A percentile compares a stretch with the other conserved stretches of the same genome.
phyloP scores from a whole-genome alignment of 2,797 vertebrate genomes.

The Tapirus indicus region DNA sequence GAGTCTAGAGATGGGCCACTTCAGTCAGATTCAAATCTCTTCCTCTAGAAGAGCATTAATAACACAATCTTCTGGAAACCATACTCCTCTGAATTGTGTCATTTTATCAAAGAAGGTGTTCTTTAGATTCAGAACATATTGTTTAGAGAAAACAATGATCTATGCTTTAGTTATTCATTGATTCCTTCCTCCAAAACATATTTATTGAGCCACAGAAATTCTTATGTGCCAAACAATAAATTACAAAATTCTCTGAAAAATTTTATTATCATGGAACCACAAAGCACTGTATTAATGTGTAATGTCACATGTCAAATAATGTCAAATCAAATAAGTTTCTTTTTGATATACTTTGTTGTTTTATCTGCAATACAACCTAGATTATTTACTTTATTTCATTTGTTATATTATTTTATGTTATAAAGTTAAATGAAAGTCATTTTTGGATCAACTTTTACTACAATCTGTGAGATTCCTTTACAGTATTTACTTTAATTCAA shows the following conservation, averaged over 20 bases:
- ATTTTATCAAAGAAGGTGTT: not conserved
- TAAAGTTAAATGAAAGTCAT: not conserved
- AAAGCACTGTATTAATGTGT: not conserved
- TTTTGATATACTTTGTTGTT: not conserved
- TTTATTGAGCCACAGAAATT: not conserved
- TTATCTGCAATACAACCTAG: not conserved
- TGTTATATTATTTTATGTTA: not conserved
- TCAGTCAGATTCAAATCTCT: not conserved
- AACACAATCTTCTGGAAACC: not conserved
- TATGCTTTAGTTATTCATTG: not conserved
- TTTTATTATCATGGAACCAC: not conserved
- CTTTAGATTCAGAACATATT: not conserved
- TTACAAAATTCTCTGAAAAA: not conserved
- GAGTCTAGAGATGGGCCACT: accelerated
- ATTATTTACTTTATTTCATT: not conserved
- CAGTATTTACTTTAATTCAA: not conserved
- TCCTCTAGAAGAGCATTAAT: not conserved
- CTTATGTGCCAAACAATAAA: not conserved
- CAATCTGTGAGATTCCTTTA: not conserved
- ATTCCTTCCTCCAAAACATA: not conserved
- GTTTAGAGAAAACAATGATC: not conserved
- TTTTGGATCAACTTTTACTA: constrained; percentile 10
- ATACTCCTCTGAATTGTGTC: not conserved
- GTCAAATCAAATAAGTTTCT: not conserved
- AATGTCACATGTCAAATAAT: not conserved